These are phyloP conservation scores for Formicarius rufipectus DNA, from an alignment of 2,113 vertebrate genomes.

Conservation along the genomic window DNA sequence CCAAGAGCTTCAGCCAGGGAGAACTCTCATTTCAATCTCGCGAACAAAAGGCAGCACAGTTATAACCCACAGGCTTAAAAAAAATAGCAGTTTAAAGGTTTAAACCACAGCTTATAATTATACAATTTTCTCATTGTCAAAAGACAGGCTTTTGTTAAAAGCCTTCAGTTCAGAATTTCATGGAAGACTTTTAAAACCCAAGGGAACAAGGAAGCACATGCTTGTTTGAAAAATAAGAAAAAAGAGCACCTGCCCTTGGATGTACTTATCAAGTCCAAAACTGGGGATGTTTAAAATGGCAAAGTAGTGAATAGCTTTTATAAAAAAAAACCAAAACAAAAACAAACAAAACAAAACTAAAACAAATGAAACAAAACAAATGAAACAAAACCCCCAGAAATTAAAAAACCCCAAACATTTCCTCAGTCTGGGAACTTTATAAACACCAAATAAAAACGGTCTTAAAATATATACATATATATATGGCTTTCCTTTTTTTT, in stretches of 20 bases:
- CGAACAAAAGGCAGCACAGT: conserved; percentile 23
- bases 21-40: background rate
- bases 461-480: conserved; percentile 63
- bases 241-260: background rate
- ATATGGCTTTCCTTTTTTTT: conserved; percentile 58
- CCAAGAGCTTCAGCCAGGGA: conserved; percentile 8
- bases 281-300: background rate
- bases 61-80: conserved; percentile 22
- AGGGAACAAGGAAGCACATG: background rate
- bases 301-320: background rate
- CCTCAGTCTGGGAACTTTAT: background rate
- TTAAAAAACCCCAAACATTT: background rate
- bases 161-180: background rate
- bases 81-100: background rate
- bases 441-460: conserved; percentile 2
- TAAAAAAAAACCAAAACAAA: background rate
- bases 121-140: conserved; percentile 46
- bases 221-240: background rate
- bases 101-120: conserved; percentile 58
- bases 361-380: background rate
- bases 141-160: conserved; percentile 23
- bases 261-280: background rate
- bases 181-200: background rate
- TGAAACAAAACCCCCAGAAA: background rate
- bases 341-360: too few relatives aligned